Evolutionary conservation across 2,113 vertebrate genomes (phyloP).

Genomic region (Proteles cristata): DNA sequence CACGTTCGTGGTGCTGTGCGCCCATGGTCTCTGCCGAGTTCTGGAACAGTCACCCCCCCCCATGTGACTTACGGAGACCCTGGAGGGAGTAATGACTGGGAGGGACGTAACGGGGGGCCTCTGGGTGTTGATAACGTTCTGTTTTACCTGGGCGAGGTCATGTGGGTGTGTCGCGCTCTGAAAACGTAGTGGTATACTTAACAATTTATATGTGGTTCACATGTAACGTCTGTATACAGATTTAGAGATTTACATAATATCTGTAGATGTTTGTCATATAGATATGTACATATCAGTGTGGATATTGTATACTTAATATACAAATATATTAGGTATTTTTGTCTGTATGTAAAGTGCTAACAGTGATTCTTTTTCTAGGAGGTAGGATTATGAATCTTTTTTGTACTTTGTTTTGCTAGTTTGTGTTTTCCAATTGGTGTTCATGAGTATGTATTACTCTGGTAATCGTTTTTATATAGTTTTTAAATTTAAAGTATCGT

Average conservation of each 20-base stretch:
- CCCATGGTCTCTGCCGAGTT: background rate
- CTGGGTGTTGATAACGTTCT: background rate
- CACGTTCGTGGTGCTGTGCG: background rate
- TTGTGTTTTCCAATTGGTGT: background rate
- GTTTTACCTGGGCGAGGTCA: background rate
- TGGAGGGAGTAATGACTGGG: background rate
- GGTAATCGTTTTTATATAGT: background rate
- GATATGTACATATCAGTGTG: background rate
- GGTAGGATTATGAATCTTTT: background rate
- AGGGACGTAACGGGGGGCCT: background rate
- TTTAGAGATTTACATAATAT: background rate
- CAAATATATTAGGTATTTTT: background rate
- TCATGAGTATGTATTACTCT: constrained; percentile 8
- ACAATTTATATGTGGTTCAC: background rate
- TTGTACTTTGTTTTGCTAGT: constrained; percentile 38
- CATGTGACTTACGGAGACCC: background rate
- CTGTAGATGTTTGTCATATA: background rate
- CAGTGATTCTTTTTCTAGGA: background rate
- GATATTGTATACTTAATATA: background rate
- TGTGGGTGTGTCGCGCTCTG: background rate
- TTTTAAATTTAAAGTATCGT: constrained; percentile 27
- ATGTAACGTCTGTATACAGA: background rate
- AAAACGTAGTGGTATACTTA: background rate
- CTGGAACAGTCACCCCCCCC: background rate
- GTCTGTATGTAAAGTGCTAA: background rate